Percentiles rank a stretch among this genome's conserved stretches.
These are phyloP conservation scores for Scaptomyza reducta DNA, from an alignment of 2,888 invertebrate genomes.

Conservation along the genomic window DNA sequence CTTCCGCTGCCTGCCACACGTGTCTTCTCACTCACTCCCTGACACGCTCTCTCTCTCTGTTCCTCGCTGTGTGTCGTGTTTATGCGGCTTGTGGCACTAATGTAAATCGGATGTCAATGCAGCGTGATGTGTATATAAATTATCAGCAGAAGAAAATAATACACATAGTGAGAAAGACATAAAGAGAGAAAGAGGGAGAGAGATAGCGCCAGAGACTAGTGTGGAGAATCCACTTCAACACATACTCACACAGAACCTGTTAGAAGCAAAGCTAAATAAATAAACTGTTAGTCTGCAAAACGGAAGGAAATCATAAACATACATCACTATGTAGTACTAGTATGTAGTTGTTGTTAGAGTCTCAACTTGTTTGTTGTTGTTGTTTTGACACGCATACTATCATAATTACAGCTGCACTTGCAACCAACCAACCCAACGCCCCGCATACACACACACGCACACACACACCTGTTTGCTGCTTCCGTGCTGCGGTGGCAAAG, in stretches of 20 bases:
- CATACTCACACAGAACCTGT: conserved; percentile 64
- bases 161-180: not conserved
- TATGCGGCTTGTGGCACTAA: conserved; percentile 66
- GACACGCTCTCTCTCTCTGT: conserved; percentile 4
- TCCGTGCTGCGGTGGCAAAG: conserved; percentile 70
- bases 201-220: conserved; percentile 12
- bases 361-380: conserved; percentile 36
- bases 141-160: conserved; percentile 35
- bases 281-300: conserved; percentile 78
- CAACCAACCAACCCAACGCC: conserved; percentile 42
- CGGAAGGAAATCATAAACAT: conserved; percentile 83
- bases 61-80: conserved; percentile 1
- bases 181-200: conserved; percentile 12
- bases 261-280: conserved; percentile 69
- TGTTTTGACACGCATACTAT: conserved; percentile 78
- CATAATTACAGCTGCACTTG: conserved; percentile 72
- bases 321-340: conserved; percentile 41
- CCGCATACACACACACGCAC: conserved; percentile 24
- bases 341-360: conserved; percentile 23
- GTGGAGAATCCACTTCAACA: conserved; percentile 34
- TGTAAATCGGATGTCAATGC: conserved; percentile 84
- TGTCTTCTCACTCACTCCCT: conserved; percentile 29
- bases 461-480: conserved; percentile 56
- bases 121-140: conserved; percentile 81
- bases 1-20: conserved; percentile 64